Evolutionary conservation across 2,888 invertebrate species (phyloP), one percentile per base, ranked within the genome.

Genomic region (Malthinus flaveolus): DNA sequence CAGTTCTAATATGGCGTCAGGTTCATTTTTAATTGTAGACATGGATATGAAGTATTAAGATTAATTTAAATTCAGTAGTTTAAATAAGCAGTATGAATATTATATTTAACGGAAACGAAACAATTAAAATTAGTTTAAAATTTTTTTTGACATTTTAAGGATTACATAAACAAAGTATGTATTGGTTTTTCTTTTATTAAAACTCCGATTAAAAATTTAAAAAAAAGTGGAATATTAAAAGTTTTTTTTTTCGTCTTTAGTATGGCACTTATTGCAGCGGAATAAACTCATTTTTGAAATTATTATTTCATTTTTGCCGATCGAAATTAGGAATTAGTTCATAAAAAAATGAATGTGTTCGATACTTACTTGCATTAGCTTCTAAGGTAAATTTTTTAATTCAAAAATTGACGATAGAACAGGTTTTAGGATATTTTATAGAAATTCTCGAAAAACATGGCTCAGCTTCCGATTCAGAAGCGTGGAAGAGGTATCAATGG

Each of bases 401-500:
- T n/a, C n/a, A n/a, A n/a, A n/a, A n/a, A n/a, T n/a, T 23, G 2
- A 23, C 5, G 5, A 23, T 23, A 23, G 5, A 23, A 23, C 5
- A 3, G 5, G 5, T 23, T 23, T 23, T 23, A 23, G 5, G 39
- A 6, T 42, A 13, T 12, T 37, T 37, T 37, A 13, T 12, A 36
- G 36, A 36, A 36, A 36, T 42, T 15, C 15, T 15, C 39, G 12
- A 42, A 8, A 9, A 42, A 23, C n/a, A 48, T 48, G 48, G 48
- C 48, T 33, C 48, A 48, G 23, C 23, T 60, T 31, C 56, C 34
- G 47, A 66, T 62, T 45, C 64, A 65, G 50, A 67, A 67, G 50
- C 59, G 67, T 23, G 66, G 63, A 7, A 64, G 67, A n/a, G 66
- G 61, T 11, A 56, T 34, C 34, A 59, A 64, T 13, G 49, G 56